Percentiles rank a stretch among this genome's conserved stretches.
phyloP scores from a whole-genome alignment of 2,888 invertebrate species.

The Phalera bucephala region DNA sequence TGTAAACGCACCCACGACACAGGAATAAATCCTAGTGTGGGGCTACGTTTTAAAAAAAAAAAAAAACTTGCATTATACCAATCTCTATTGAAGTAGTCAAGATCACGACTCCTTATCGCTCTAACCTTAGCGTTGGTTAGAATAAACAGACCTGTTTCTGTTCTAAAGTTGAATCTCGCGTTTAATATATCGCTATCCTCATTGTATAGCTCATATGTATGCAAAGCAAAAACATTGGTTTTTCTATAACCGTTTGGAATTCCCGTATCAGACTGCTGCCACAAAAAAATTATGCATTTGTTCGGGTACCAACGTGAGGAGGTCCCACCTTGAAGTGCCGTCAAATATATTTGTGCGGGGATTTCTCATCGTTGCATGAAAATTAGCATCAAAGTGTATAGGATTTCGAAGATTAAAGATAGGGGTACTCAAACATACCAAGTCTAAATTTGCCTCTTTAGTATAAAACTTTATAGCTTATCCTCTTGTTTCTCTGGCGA shows the following conservation, averaged over 20 bases:
- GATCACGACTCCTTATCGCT: conserved; percentile 86
- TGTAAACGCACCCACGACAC: too few relatives aligned
- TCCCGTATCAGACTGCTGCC: conserved; percentile 93
- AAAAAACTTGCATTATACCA: conserved; percentile 92
- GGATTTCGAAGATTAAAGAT: conserved; percentile 95
- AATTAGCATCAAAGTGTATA: conserved; percentile 90
- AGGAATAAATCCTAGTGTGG: too few relatives aligned
- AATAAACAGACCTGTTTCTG: conserved; percentile 92
- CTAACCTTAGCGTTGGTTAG: conserved; percentile 85
- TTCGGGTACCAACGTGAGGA: conserved; percentile 91
- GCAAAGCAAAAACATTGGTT: conserved; percentile 95
- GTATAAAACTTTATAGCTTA: conserved; percentile 96
- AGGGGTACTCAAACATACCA: conserved; percentile 93
- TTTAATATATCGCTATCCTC: conserved; percentile 86
- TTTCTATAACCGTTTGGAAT: conserved; percentile 94
- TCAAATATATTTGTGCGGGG: conserved; percentile 93
- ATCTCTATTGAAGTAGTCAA: conserved; percentile 93
- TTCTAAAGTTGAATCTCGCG: conserved; percentile 95
- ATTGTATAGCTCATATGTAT: conserved; percentile 94
- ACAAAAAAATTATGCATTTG: conserved; percentile 88
- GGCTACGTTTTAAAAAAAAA: too few relatives aligned
- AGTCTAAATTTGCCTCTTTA: conserved; percentile 93
- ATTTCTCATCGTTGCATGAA: conserved; percentile 95
- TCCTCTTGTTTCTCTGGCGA: conserved; percentile 91
- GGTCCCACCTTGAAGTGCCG: conserved; percentile 94